A percentile compares a stretch with the other conserved stretches of the same genome.
Evolutionary conservation across 2,888 invertebrate genomes (phyloP).

Genomic region (Operophtera brumata): DNA sequence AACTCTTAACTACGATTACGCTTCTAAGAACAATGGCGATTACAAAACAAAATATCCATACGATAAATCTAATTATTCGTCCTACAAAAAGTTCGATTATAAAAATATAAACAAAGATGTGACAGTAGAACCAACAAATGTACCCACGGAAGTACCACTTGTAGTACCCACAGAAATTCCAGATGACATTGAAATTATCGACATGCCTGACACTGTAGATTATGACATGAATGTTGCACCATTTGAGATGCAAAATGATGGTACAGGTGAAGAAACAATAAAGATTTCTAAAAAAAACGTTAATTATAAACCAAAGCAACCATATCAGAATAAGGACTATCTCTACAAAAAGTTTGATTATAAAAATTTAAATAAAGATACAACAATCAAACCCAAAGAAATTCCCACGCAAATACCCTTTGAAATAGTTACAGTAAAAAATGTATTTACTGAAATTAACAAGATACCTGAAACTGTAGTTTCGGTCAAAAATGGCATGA

Average conservation of each 20-base stretch:
- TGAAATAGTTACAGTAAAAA: not conserved
- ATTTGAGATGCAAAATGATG: conserved; percentile 13
- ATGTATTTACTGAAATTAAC: conserved; percentile 4
- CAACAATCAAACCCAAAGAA: not conserved
- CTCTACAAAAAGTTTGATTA: conserved; percentile 21
- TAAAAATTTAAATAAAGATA: conserved; percentile 18
- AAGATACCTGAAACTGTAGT: not conserved
- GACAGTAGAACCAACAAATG: conserved; percentile 24
- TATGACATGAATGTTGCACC: not conserved
- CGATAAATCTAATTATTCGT: conserved; percentile 13
- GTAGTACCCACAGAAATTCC: conserved; percentile 3
- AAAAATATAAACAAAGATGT: conserved; percentile 25
- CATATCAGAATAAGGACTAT: conserved; percentile 15
- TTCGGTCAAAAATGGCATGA: not conserved
- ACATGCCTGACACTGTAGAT: not conserved
- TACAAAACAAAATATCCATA: conserved; percentile 17
- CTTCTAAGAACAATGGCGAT: conserved; percentile 11
- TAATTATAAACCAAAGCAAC: conserved; percentile 43
- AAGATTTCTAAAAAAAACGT: conserved; percentile 23
- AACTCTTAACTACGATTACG: conserved; percentile 9
- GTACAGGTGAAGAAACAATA: not conserved
- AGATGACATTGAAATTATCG: conserved; percentile 1
- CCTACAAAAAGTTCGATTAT: conserved; percentile 16
- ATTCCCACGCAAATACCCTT: not conserved
- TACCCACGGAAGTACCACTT: conserved; percentile 27